Evolutionary conservation across 1,140 invertebrate genomes (phyloP).

Genomic region (Zaprionus davidi): DNA sequence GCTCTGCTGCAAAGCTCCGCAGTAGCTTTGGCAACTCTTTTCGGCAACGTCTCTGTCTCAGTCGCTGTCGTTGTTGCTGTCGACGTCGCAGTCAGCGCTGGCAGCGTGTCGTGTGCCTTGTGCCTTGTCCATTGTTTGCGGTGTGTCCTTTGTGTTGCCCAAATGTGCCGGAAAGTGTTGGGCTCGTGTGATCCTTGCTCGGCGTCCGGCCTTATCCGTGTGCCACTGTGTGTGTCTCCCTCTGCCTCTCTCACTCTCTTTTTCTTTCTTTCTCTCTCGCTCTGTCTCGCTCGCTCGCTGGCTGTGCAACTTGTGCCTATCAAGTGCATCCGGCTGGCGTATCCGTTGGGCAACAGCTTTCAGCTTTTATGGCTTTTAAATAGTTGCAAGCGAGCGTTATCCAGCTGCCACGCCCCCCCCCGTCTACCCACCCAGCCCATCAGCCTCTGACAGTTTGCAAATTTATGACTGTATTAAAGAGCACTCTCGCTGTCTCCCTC

Average conservation of each 20-base stretch:
- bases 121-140: conserved; percentile 61
- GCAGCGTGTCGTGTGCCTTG: conserved; percentile 10
- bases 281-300: conserved; percentile 28
- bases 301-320: conserved; percentile 68
- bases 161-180: conserved; percentile 74
- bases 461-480: conserved; percentile 80
- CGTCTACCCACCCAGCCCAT: too few relatives aligned
- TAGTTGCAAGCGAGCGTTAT: conserved; percentile 57
- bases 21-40: conserved; percentile 74
- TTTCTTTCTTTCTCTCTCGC: conserved; percentile 10
- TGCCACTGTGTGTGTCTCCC: neutral
- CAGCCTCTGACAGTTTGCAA: conserved; percentile 54
- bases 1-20: conserved; percentile 66
- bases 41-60: neutral
- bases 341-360: conserved; percentile 81
- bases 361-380: conserved; percentile 82
- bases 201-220: conserved; percentile 2
- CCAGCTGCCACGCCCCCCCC: conserved; percentile 3
- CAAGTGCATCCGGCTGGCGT: conserved; percentile 77
- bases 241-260: conserved; percentile 18
- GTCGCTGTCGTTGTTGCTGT: neutral
- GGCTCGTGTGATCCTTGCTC: conserved; percentile 36
- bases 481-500: conserved; percentile 19
- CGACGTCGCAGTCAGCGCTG: neutral
- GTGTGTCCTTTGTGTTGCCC: conserved; percentile 65